These are phyloP conservation scores for Hippocampus kuda DNA, from an alignment of 2,797 vertebrate species.

Conservation along the genomic window DNA sequence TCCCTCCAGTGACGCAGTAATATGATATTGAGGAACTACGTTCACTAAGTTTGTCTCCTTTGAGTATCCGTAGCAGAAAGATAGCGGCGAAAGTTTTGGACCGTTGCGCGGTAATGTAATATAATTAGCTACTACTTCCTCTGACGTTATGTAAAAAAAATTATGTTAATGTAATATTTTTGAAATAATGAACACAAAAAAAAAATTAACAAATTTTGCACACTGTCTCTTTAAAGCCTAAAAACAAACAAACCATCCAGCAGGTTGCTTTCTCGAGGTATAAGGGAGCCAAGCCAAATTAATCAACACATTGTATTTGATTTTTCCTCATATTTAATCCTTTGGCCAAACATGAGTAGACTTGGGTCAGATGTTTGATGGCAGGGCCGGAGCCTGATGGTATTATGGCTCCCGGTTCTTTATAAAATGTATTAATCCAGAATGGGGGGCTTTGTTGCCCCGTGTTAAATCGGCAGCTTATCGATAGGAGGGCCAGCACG, in stretches of 20 bases:
- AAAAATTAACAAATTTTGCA: too few relatives aligned
- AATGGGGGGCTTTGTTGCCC: constrained; percentile 5
- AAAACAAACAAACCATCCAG: neutral
- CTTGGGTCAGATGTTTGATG: constrained; percentile 2
- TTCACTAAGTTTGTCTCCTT: too few relatives aligned
- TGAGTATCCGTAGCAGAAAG: too few relatives aligned
- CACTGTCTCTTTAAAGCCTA: neutral
- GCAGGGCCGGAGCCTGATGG: neutral
- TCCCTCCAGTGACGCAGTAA: too few relatives aligned
- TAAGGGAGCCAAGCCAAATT: neutral
- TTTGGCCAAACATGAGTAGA: constrained; percentile 6
- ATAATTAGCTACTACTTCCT: too few relatives aligned
- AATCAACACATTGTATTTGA: neutral
- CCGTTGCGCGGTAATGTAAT: too few relatives aligned
- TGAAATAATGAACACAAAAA: too few relatives aligned
- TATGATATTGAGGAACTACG: too few relatives aligned
- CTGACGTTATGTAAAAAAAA: too few relatives aligned
- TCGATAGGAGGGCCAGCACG: neutral
- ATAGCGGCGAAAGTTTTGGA: too few relatives aligned
- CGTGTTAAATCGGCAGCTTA: constrained; percentile 7
- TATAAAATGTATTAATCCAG: constrained; percentile 3
- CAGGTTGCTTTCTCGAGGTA: neutral
- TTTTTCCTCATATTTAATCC: constrained; percentile 5
- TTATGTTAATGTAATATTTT: too few relatives aligned
- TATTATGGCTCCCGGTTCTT: constrained; percentile 9